phyloP scores from a whole-genome alignment of 2,797 vertebrate species.

The Ataeniobius toweri region DNA sequence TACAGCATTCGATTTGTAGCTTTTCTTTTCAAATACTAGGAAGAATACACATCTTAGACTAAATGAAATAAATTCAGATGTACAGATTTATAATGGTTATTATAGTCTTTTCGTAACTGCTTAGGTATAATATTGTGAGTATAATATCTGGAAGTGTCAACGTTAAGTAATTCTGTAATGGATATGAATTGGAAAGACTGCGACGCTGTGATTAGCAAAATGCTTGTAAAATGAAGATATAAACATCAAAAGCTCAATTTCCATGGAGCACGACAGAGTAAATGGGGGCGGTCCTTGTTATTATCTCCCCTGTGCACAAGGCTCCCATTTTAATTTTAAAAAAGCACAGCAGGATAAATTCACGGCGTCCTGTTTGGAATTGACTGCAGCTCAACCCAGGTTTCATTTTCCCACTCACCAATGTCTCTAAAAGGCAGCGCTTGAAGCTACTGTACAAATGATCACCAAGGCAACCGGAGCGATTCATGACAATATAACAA shows the following conservation, averaged over 20 bases:
- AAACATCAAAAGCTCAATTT: constrained; percentile 30
- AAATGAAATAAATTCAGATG: background rate
- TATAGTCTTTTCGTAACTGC: background rate
- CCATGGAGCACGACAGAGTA: constrained; percentile 28
- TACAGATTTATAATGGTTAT: background rate
- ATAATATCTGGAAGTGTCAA: constrained; percentile 17
- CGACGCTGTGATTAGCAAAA: constrained; percentile 14
- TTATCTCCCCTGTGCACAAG: constrained; percentile 44
- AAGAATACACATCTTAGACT: background rate
- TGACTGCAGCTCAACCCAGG: constrained; percentile 51
- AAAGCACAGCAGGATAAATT: constrained; percentile 59
- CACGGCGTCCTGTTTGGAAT: constrained; percentile 54
- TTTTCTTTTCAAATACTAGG: background rate
- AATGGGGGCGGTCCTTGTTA: constrained; percentile 22
- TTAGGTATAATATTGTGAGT: constrained; percentile 1
- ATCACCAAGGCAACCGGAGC: constrained; percentile 67
- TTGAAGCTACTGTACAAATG: constrained; percentile 69
- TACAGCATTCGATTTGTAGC: constrained; percentile 53
- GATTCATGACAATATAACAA: constrained; percentile 52
- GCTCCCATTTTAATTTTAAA: constrained; percentile 70
- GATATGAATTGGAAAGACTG: constrained; percentile 5
- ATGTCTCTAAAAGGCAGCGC: constrained; percentile 38
- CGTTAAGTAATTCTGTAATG: constrained; percentile 8
- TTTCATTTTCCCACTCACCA: constrained; percentile 67
- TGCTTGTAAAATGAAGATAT: constrained; percentile 26